Evolutionary conservation across 1,140 invertebrate genomes (phyloP).

Genomic region (Sminthurides bifidus): DNA sequence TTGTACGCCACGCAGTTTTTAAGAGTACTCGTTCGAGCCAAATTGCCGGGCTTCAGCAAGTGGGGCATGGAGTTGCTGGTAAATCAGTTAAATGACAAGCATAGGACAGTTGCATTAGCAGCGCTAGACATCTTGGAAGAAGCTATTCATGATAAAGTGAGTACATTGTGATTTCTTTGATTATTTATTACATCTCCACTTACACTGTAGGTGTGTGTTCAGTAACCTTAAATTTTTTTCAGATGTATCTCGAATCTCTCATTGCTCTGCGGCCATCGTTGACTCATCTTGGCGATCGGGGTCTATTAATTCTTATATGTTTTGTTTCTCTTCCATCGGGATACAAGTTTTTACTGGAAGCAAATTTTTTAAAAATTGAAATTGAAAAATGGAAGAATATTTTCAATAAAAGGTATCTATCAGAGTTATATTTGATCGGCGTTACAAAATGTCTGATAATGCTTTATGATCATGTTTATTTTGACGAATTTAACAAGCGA

Average conservation of each 20-base stretch:
- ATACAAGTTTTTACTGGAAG: constrained; percentile 52
- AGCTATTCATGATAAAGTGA: constrained; percentile 70
- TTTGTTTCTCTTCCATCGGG: constrained; percentile 63
- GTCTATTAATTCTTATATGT: constrained; percentile 66
- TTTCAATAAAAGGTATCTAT: constrained; percentile 51
- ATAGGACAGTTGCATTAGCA: constrained; percentile 57
- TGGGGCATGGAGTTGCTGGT: constrained; percentile 77
- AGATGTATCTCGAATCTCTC: constrained; percentile 64
- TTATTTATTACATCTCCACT: not conserved
- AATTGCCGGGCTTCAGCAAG: constrained; percentile 50
- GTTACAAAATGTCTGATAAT: not conserved
- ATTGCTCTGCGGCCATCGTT: constrained; percentile 60
- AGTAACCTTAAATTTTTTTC: constrained; percentile 27
- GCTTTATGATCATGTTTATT: constrained; percentile 1
- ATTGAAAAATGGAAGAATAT: constrained; percentile 61
- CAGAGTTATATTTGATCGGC: not conserved
- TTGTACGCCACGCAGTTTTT: constrained; percentile 83
- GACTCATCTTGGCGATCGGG: constrained; percentile 66
- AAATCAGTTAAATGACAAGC: constrained; percentile 66
- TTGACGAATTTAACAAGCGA: not conserved
- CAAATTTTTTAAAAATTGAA: constrained; percentile 57
- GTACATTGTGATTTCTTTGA: not conserved
- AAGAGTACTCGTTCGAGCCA: constrained; percentile 65
- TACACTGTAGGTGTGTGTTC: not conserved
- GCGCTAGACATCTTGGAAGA: constrained; percentile 80